phyloP scores from a whole-genome alignment of 2,797 vertebrate species.

The Esox lucius region DNA sequence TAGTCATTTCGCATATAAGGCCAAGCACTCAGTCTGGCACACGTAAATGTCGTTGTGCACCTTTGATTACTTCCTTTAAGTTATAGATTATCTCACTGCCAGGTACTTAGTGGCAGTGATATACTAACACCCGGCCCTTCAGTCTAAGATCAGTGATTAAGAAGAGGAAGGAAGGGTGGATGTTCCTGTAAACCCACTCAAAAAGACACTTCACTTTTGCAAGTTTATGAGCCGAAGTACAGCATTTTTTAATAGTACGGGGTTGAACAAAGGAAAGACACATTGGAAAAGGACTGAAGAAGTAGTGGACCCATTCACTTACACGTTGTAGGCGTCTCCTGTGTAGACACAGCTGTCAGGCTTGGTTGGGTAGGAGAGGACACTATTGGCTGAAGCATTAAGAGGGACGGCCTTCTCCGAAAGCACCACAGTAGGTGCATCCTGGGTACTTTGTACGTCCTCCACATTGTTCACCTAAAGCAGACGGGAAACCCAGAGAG shows the following conservation, averaged over 20 bases:
- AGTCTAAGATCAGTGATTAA: background rate
- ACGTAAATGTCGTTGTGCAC: conserved; percentile 25
- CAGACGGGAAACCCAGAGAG: conserved; percentile 52
- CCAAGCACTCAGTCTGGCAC: background rate
- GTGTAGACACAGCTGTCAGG: conserved; percentile 59
- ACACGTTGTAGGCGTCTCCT: conserved; percentile 61
- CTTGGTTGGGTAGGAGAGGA: conserved; percentile 70
- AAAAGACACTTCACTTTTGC: too few relatives aligned
- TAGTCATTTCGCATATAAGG: conserved; percentile 23
- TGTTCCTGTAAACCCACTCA: background rate
- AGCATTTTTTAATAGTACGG: background rate
- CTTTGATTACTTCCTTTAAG: conserved; percentile 27
- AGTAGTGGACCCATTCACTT: conserved; percentile 42
- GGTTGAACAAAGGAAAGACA: conserved; percentile 13
- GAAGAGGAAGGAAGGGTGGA: background rate
- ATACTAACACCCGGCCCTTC: too few relatives aligned
- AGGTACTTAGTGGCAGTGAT: background rate
- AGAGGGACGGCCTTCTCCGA: conserved; percentile 82
- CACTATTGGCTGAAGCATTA: conserved; percentile 68
- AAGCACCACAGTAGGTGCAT: conserved; percentile 82
- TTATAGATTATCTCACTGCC: conserved; percentile 25
- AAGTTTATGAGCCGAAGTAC: background rate
- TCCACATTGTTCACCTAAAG: conserved; percentile 86
- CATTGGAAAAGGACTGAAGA: conserved; percentile 49
- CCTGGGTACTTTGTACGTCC: conserved; percentile 74